These are phyloP conservation scores for Cryptus viduatorius DNA, from an alignment of 2,888 invertebrate species.

Conservation along the genomic window DNA sequence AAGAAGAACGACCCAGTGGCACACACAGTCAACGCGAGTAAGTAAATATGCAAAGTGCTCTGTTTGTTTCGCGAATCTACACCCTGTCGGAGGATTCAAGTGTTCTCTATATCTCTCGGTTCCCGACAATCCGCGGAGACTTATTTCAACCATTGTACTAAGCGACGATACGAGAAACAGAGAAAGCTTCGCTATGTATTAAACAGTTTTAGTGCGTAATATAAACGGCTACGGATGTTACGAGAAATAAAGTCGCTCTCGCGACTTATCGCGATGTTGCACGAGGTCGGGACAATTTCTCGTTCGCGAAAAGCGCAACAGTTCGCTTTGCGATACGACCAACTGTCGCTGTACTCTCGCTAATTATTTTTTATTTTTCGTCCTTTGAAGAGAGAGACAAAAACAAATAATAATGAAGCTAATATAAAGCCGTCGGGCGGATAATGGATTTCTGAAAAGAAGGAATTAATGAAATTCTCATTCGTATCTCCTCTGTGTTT, in stretches of 20 bases:
- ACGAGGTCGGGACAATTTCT: not conserved
- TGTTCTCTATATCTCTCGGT: not conserved
- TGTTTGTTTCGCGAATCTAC: conserved; percentile 66
- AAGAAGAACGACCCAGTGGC: conserved; percentile 30
- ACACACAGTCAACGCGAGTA: conserved; percentile 45
- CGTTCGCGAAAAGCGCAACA: not conserved
- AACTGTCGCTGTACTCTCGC: not conserved
- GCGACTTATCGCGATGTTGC: not conserved
- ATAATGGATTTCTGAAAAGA: no score
- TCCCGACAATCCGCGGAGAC: conserved; percentile 42
- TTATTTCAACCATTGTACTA: conserved; percentile 26
- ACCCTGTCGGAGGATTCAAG: conserved; percentile 52
- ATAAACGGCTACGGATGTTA: conserved; percentile 40
- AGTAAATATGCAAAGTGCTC: conserved; percentile 69
- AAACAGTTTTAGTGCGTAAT: conserved; percentile 13
- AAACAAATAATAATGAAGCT: no score
- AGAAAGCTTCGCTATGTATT: conserved; percentile 5
- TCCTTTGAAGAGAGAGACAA: no score
- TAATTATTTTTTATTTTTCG: no score
- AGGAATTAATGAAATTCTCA: no score
- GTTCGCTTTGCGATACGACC: not conserved
- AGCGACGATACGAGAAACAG: not conserved
- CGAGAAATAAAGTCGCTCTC: conserved; percentile 26
- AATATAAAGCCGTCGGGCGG: no score
- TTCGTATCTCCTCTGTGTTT: no score